These are phyloP conservation scores for Jacana jacana DNA, from an alignment of 2,113 vertebrate genomes.

Conservation along the genomic window DNA sequence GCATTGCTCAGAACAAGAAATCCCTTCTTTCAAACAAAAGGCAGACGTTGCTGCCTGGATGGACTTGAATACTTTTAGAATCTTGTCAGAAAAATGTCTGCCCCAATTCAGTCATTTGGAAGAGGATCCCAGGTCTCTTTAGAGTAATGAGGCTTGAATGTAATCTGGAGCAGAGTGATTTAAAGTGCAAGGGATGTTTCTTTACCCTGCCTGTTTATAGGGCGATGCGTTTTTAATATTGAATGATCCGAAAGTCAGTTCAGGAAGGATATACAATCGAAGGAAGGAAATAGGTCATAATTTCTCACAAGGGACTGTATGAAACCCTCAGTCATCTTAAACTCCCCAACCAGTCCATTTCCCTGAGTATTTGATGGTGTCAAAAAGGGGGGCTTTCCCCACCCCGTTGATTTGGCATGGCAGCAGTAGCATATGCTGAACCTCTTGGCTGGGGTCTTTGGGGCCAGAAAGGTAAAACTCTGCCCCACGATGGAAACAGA, in stretches of 20 bases:
- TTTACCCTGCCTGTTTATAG: slow-evolving; percentile 42
- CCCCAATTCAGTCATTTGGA: slow-evolving; percentile 49
- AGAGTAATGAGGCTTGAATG: slow-evolving; percentile 49
- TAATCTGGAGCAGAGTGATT: slow-evolving; percentile 6
- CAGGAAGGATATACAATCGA: slow-evolving; percentile 56
- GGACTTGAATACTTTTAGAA: slow-evolving; percentile 53
- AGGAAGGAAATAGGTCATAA: slow-evolving; percentile 62
- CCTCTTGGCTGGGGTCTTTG: not conserved
- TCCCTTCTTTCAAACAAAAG: slow-evolving; percentile 48
- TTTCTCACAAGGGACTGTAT: slow-evolving; percentile 34
- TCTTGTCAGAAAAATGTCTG: slow-evolving; percentile 45
- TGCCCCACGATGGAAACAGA: not conserved
- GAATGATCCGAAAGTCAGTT: slow-evolving; percentile 46
- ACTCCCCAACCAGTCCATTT: not conserved
- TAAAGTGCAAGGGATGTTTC: slow-evolving; percentile 41
- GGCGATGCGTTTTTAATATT: slow-evolving; percentile 62
- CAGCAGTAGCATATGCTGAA: not conserved
- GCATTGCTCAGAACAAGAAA: slow-evolving; percentile 53
- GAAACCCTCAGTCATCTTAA: slow-evolving; percentile 29
- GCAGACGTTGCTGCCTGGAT: slow-evolving; percentile 49
- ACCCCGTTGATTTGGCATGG: not conserved
- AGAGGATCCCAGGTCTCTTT: slow-evolving; percentile 49
- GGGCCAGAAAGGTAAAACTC: not conserved
- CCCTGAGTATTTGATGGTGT: not conserved
- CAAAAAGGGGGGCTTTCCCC: not conserved